Evolutionary conservation across 2,113 vertebrate species (phyloP).

Genomic region (Nerophis ophidion): DNA sequence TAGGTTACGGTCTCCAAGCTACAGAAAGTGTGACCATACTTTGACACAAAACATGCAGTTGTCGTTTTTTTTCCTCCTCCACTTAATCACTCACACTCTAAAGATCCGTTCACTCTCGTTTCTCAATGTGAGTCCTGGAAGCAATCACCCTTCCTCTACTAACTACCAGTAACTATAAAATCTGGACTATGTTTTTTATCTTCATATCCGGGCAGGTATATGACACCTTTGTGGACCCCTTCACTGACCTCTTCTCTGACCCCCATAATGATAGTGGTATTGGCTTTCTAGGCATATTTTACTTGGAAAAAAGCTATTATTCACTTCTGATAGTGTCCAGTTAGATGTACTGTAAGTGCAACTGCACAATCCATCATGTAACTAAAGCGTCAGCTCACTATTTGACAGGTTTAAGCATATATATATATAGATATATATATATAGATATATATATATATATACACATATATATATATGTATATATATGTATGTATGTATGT

Average conservation of each 20-base stretch:
- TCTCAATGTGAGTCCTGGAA: constrained; percentile 57
- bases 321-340: background rate
- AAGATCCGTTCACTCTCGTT: constrained; percentile 24
- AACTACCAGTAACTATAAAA: constrained; percentile 67
- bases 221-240: constrained; percentile 53
- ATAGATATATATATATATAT: too few species aligned
- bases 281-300: background rate
- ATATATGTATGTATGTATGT: too few species aligned
- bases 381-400: background rate
- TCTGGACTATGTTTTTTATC: constrained; percentile 66
- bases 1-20: constrained; percentile 3
- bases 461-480: too few species aligned
- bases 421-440: too few species aligned
- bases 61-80: background rate
- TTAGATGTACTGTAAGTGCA: background rate
- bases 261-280: constrained; percentile 10
- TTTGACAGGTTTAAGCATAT: background rate
- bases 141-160: constrained; percentile 62
- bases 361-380: background rate
- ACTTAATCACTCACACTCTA: background rate
- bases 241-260: constrained; percentile 29
- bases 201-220: constrained; percentile 55
- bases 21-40: background rate
- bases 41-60: background rate
- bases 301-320: background rate